Evolutionary conservation across 2,113 vertebrate species (phyloP).

Genomic region (Elachura formosa): DNA sequence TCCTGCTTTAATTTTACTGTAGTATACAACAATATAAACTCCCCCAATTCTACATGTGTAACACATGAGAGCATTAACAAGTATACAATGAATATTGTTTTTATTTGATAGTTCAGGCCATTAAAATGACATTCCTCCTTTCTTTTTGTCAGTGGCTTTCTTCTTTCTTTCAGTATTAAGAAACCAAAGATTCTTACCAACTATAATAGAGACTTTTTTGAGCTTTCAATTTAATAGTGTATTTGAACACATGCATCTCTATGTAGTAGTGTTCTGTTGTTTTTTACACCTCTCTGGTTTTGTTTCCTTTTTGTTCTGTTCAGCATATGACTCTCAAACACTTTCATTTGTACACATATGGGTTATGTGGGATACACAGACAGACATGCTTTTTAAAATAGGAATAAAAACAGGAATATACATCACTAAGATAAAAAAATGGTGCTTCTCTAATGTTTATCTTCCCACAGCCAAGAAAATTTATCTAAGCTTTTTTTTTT

Average conservation of each 20-base stretch:
- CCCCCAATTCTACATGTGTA: background rate
- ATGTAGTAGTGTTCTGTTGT: background rate
- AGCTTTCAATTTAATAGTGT: background rate
- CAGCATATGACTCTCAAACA: background rate
- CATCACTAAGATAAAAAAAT: background rate
- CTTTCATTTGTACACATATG: background rate
- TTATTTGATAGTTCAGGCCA: background rate
- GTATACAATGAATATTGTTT: background rate
- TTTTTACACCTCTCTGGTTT: background rate
- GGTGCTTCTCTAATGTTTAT: background rate
- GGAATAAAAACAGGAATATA: background rate
- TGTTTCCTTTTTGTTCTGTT: background rate
- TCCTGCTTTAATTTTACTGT: background rate
- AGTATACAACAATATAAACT: background rate
- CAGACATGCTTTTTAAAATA: background rate
- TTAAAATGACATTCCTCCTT: background rate
- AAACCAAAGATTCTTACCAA: background rate
- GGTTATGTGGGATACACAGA: background rate
- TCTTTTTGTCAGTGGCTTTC: background rate
- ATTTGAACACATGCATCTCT: background rate
- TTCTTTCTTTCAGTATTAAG: background rate
- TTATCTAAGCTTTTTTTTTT: accelerated
- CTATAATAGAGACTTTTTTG: background rate
- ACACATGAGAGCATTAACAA: background rate
- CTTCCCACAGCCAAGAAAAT: background rate